Base-by-base conservation (phyloP, 2,888 invertebrate species). In the Drosophila picticornis region DNA sequence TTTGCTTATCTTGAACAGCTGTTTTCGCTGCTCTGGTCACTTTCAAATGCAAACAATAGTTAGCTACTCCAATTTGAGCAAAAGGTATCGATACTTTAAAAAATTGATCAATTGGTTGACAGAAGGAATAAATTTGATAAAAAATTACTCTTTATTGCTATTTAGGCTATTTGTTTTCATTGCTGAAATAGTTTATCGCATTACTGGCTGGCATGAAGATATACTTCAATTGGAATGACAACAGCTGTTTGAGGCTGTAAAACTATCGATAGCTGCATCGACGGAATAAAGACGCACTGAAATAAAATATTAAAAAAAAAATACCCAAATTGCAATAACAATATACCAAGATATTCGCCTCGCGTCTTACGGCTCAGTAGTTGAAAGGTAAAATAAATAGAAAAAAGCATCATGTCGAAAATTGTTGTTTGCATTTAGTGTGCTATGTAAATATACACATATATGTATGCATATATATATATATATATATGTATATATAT, bases 291-390 rank as follows among this genome's bases (percentile, higher is more conserved):
- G 56, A 27, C 25, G 7, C 22, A 25, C 4, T 46, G 46, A 2
- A 46, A 25, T 57, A 19, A 40, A 52, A 52, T 27, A 51, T 48
- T 34, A 25, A 67, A 43, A 25, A 67, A 43, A 51, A 60, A 69
- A 65, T 57, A 65, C 53, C 10, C 9, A 31, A 69, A 60, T 69
- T 51, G 50, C 60, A 67, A 71, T 61, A 52, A 71, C 19, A 70
- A 69, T 43, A 70, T 63, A 56, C 46, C 22, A 61, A 61, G 34
- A 62, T 61, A 59, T 48, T 65, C 48, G 46, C n/a, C 25, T 40
- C 22, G 60, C 70, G 43, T 50, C 60, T 71, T 56, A 61, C 48
- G 46, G 43, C 72, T 57, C 46, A 34, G 46, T 46, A 62, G 38
- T 38, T 71, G 32, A 22, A 48, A 57, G 46, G 38, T 62, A 72